Percentiles rank a stretch among this genome's conserved stretches.
phyloP scores from a whole-genome alignment of 2,888 invertebrate species.

The Keiferia lycopersicella region DNA sequence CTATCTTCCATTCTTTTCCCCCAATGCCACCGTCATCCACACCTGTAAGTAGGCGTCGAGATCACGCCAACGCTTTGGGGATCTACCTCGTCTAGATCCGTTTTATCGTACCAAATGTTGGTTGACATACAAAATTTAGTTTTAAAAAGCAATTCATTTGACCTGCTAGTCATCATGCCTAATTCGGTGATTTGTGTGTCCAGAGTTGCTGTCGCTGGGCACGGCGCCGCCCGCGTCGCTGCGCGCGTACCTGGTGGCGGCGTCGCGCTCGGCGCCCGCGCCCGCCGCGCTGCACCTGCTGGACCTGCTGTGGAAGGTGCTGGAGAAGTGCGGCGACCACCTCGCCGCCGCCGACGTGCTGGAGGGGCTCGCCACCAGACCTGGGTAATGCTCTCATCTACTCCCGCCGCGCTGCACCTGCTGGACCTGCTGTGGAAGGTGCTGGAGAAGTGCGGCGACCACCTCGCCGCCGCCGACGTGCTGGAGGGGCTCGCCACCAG shows the following conservation, averaged over 20 bases:
- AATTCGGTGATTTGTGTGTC: slow-evolving; percentile 36
- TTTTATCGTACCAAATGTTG: too few species aligned
- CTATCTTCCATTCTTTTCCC: too few species aligned
- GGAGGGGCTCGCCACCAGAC: slow-evolving; percentile 90
- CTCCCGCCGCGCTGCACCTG: slow-evolving; percentile 79
- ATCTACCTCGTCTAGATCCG: too few species aligned
- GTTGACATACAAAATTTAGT: too few species aligned
- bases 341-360: slow-evolving; percentile 95
- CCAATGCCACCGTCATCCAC: too few species aligned
- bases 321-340: slow-evolving; percentile 95
- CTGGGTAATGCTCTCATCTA: slow-evolving; percentile 88
- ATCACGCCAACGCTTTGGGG: too few species aligned
- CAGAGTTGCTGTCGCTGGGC: slow-evolving; percentile 84
- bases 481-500: slow-evolving; percentile 92
- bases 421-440: slow-evolving; percentile 97
- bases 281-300: slow-evolving; percentile 83
- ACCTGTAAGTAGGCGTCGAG: too few species aligned
- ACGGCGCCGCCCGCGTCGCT: slow-evolving; percentile 85
- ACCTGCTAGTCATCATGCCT: too few species aligned
- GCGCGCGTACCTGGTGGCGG: slow-evolving; percentile 87
- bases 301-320: slow-evolving; percentile 97
- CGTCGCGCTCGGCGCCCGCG: slow-evolving; percentile 79
- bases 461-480: slow-evolving; percentile 95
- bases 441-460: slow-evolving; percentile 95
- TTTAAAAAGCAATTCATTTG: too few species aligned